A percentile compares a stretch with the other conserved stretches of the same genome.
These are phyloP conservation scores for Dicranocentrus wangi DNA, from an alignment of 2,888 invertebrate species.

Conservation along the genomic window DNA sequence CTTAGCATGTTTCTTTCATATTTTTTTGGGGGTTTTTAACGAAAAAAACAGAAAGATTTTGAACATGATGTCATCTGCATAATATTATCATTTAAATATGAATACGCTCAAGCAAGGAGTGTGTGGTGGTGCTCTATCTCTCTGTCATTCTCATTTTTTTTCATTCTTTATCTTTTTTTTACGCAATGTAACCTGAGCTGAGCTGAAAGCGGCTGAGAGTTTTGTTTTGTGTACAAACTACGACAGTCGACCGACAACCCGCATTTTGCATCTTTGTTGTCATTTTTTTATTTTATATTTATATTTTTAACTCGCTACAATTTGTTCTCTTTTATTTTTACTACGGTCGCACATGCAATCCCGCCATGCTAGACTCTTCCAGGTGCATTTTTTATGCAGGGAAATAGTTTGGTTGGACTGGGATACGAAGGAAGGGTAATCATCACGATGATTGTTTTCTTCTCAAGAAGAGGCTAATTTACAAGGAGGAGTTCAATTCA, in stretches of 20 bases:
- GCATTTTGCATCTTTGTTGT: too few relatives aligned
- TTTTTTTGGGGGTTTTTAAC: too few relatives aligned
- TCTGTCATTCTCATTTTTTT: conserved; percentile 44
- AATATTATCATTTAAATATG: conserved; percentile 58
- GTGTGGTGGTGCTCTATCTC: conserved; percentile 35
- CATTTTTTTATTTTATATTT: too few relatives aligned
- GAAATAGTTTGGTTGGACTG: too few relatives aligned
- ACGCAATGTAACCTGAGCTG: conserved; percentile 24
- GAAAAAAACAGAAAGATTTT: conserved; percentile 41
- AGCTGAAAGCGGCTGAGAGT: not conserved
- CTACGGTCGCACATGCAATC: not conserved
- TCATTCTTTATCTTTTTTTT: not conserved
- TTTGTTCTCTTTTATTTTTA: too few relatives aligned
- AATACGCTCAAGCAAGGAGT: not conserved
- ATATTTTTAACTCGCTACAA: too few relatives aligned
- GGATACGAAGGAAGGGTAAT: not conserved
- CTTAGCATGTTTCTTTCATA: too few relatives aligned
- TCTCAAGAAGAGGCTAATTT: conserved; percentile 23
- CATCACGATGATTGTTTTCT: conserved; percentile 14
- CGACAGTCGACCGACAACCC: too few relatives aligned
- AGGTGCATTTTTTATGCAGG: not conserved
- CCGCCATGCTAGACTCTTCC: conserved; percentile 13
- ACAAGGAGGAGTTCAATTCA: conserved; percentile 27
- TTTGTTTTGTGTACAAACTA: too few relatives aligned
- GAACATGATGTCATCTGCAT: conserved; percentile 64